Evolutionary conservation across 2,888 invertebrate species (phyloP), one percentile per base, ranked within the genome.

Genomic region (Unio pictorum): DNA sequence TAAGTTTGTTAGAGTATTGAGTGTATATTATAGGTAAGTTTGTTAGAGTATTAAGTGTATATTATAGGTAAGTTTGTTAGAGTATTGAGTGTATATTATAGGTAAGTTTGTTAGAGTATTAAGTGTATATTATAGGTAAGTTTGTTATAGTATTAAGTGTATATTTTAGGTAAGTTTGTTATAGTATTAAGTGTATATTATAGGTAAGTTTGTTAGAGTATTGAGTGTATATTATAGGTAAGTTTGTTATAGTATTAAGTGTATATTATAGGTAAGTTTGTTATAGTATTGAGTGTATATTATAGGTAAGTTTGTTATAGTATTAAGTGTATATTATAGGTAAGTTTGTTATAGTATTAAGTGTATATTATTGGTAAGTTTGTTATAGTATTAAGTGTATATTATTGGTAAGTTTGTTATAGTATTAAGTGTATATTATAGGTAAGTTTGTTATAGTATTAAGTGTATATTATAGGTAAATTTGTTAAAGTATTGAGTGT

Each of bases 311-410:
- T 45, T 26, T 4, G 11, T 3, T 45, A 45, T 1, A 45, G 45
- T 11, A 15, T 45, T 65, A 15, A 57, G 3, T 67, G 56, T 17
- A n/a, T 57, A 30, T 1, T 55, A 60, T 6, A 5, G 20, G 59
- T 26, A 60, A 45, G 18, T 58, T 23, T 28, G 20, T 60, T 60
- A 23, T 23, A 23, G 23, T 23, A 23, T 23, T 23, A 23, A 23
- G 23, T 23, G 23, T 23, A 23, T 23, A 23, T 23, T 23, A 86
- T n/a, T 87, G 89, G 89, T 88, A 72, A 58, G 75, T 45, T 26
- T 4, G 11, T 3, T 45, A 45, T 2, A 45, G 45, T 11, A 15
- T 45, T 65, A 15, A 57, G 3, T 67, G 56, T 17, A n/a, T 57
- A 30, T 1, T 55, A 60, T 6, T 2, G 20, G 59, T 26, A 60